Evolutionary conservation across 2,113 vertebrate species (phyloP).

Genomic region (Phalacrocorax brasilianus): DNA sequence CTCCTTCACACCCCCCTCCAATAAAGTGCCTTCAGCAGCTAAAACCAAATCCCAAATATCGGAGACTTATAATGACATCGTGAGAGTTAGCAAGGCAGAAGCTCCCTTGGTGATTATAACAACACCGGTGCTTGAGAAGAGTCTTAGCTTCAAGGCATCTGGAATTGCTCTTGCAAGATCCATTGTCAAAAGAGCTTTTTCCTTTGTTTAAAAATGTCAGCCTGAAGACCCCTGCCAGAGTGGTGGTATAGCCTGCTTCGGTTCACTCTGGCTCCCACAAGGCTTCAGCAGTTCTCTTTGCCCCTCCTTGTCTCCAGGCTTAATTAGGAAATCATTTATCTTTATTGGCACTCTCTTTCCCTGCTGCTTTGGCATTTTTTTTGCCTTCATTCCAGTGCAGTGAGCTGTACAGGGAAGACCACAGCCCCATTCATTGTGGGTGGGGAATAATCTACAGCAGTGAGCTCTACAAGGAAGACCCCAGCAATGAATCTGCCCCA

Average conservation of each 20-base stretch:
- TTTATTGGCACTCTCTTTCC: slow-evolving; percentile 64
- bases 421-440: slow-evolving; percentile 69
- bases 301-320: slow-evolving; percentile 69
- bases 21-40: slow-evolving; percentile 57
- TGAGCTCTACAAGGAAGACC: slow-evolving; percentile 56
- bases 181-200: slow-evolving; percentile 64
- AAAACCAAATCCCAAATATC: slow-evolving; percentile 36
- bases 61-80: slow-evolving; percentile 26
- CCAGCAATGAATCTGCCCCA: slow-evolving; percentile 46
- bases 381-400: slow-evolving; percentile 56
- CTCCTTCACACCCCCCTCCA: slow-evolving; percentile 31
- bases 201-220: slow-evolving; percentile 72
- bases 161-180: slow-evolving; percentile 66
- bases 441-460: slow-evolving; percentile 57
- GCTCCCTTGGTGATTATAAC: slow-evolving; percentile 61
- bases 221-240: slow-evolving; percentile 66
- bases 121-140: slow-evolving; percentile 64
- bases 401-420: slow-evolving; percentile 65
- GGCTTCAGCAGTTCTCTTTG: slow-evolving; percentile 47
- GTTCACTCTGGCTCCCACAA: slow-evolving; percentile 63
- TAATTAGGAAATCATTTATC: slow-evolving; percentile 70
- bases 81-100: slow-evolving; percentile 52
- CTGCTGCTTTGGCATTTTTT: slow-evolving; percentile 58
- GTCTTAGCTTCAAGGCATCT: slow-evolving; percentile 56
- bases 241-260: slow-evolving; percentile 62